phyloP scores from a whole-genome alignment of 2,113 vertebrate species.

The Lepisosteus oculatus region DNA sequence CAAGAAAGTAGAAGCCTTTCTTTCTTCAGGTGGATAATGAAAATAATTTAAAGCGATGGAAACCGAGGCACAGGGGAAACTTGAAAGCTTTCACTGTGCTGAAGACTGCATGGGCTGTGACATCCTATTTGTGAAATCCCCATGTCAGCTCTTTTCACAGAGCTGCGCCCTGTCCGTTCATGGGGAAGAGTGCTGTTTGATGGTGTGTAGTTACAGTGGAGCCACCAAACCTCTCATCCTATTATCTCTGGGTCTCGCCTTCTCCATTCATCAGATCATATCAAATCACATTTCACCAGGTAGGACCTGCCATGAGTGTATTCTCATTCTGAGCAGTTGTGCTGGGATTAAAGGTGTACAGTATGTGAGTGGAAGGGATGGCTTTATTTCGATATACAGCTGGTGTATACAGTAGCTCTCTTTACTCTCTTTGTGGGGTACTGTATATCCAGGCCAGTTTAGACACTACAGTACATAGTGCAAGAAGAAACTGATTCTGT shows the following conservation, averaged over 20 bases:
- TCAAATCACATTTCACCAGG: no score
- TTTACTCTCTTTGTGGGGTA: no score
- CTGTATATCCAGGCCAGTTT: no score
- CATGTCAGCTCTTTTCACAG: background rate
- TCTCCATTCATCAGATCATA: background rate
- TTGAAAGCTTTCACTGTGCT: no score
- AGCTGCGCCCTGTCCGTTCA: background rate
- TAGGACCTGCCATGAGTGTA: no score
- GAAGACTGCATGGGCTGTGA: background rate
- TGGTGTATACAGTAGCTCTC: no score
- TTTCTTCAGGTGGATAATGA: conserved; percentile 1
- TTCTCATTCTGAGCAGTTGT: no score
- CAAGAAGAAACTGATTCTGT: no score
- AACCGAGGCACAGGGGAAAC: background rate
- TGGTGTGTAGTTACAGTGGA: background rate
- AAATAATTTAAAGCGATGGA: background rate
- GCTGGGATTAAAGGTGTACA: no score
- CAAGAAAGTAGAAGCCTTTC: background rate
- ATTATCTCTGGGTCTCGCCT: background rate
- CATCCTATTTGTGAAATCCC: background rate
- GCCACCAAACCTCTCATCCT: background rate
- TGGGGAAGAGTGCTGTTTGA: background rate
- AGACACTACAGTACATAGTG: no score
- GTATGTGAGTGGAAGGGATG: no score
- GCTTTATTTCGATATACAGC: no score